A percentile compares a stretch with the other conserved stretches of the same genome.
phyloP scores from a whole-genome alignment of 2,888 invertebrate species.

The Plebejus anna region DNA sequence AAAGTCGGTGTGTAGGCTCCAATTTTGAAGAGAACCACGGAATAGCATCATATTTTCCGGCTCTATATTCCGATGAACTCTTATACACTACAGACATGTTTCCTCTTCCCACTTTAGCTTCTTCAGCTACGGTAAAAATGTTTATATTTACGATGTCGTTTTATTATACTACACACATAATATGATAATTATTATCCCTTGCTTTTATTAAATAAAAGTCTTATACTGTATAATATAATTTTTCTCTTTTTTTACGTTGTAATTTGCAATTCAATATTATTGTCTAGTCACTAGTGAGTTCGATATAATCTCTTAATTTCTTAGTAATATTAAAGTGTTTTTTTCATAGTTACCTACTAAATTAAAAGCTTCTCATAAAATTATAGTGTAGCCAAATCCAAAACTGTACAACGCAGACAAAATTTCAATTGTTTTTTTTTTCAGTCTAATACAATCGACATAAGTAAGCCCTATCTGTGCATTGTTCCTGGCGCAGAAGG shows the following conservation, averaged over 20 bases:
- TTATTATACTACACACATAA: no score
- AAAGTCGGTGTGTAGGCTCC: not conserved
- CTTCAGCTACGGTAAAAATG: not conserved
- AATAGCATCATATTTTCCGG: constrained; percentile 2
- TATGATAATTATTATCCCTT: no score
- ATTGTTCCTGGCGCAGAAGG: constrained; percentile 56
- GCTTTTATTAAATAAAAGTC: no score
- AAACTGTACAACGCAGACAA: not conserved
- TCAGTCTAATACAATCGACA: constrained; percentile 49
- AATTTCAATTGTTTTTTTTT: constrained; percentile 30
- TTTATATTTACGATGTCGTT: not conserved
- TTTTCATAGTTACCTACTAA: no score
- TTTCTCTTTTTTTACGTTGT: no score
- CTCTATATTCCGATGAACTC: constrained; percentile 23
- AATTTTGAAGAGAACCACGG: not conserved
- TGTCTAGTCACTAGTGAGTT: not conserved
- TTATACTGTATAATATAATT: no score
- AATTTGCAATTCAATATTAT: not conserved
- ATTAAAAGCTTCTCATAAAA: not conserved
- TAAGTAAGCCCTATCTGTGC: constrained; percentile 44
- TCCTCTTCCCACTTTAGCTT: constrained; percentile 15
- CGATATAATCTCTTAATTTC: not conserved
- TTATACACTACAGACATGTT: constrained; percentile 28
- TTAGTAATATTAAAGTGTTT: no score
- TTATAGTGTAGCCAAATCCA: not conserved